Percentiles rank a stretch among this genome's conserved stretches.
Evolutionary conservation across 2,113 vertebrate genomes (phyloP).

Genomic region (human (Homo sapiens)): GRCh38 chr2:136558501-136559000

Average conservation of each 20-base stretch:
- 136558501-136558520: not conserved
- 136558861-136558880: not conserved
- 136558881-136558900: not conserved
- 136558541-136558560: constrained; percentile 27
- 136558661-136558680: not conserved
- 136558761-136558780: not conserved
- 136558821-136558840: not conserved
- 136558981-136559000: not conserved
- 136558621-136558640: not conserved
- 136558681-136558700: not conserved
- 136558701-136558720: not conserved
- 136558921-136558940: not conserved
- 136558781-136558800: not conserved
- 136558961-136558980: not conserved
- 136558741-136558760: not conserved
- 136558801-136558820: not conserved
- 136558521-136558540: not conserved
- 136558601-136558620: not conserved
- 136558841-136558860: not conserved
- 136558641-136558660: not conserved
- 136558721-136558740: not conserved
- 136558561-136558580: not conserved
- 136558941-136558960: constrained; percentile 15
- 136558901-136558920: not conserved
- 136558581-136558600: not conserved